Conservation (phyloP, 2,888 invertebrate genomes). For the Entomobrya proxima region DNA sequence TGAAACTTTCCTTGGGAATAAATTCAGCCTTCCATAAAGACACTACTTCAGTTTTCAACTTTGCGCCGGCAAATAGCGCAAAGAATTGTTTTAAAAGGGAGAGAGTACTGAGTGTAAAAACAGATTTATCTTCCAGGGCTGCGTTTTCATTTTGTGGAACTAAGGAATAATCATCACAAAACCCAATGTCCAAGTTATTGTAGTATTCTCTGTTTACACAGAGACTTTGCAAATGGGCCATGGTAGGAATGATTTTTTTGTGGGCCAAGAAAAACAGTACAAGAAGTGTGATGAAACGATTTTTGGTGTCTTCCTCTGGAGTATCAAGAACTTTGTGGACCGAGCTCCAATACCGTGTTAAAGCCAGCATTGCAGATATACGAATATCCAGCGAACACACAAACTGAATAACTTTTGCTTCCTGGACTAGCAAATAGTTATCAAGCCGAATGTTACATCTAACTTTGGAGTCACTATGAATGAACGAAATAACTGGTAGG, state of each 20-base stretch:
- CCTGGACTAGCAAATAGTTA: conserved; percentile 59
- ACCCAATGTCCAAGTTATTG: conserved; percentile 54
- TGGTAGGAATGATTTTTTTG: conserved; percentile 57
- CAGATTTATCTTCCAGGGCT: conserved; percentile 42
- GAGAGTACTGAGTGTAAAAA: conserved; percentile 46
- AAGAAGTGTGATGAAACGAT: conserved; percentile 48
- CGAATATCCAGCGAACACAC: conserved; percentile 50
- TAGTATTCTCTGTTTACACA: conserved; percentile 30
- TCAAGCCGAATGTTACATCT: conserved; percentile 52
- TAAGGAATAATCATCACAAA: conserved; percentile 48
- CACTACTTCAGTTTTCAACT: conserved; percentile 44
- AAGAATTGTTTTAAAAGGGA: conserved; percentile 57
- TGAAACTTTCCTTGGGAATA: conserved; percentile 56
- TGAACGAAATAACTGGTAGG: conserved; percentile 55
- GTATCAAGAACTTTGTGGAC: conserved; percentile 59
- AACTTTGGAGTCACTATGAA: conserved; percentile 54
- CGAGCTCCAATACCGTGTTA: conserved; percentile 47
- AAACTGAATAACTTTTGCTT: conserved; percentile 59
- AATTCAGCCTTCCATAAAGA: conserved; percentile 56
- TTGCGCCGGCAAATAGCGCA: conserved; percentile 16
- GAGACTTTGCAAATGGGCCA: conserved; percentile 48
- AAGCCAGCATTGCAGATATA: conserved; percentile 26
- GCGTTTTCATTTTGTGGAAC: conserved; percentile 41
- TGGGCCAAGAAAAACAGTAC: conserved; percentile 46
- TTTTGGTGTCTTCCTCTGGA: conserved; percentile 58